Evolutionary conservation across 2,888 invertebrate genomes (phyloP).

Genomic region (Keiferia lycopersicella): DNA sequence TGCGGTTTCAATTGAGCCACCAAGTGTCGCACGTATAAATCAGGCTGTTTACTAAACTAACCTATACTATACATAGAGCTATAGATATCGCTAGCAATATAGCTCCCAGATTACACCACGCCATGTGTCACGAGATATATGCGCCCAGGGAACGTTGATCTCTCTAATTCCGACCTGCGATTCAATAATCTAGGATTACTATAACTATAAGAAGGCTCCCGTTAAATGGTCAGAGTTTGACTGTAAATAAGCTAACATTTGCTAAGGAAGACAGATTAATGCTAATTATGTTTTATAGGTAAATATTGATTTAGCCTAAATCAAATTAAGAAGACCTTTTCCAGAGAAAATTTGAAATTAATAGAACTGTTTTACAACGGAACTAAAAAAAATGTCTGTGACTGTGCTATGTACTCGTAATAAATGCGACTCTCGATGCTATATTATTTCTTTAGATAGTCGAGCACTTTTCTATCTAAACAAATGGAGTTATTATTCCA

Average conservation of each 20-base stretch:
- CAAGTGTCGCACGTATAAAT: constrained; percentile 26
- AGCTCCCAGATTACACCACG: constrained; percentile 26
- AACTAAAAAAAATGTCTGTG: no score
- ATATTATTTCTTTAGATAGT: no score
- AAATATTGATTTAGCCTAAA: neutral
- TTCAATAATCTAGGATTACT: neutral
- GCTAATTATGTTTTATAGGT: constrained; percentile 15
- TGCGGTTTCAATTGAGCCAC: constrained; percentile 24
- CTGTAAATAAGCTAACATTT: constrained; percentile 24
- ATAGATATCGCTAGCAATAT: constrained; percentile 22
- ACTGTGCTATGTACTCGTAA: no score
- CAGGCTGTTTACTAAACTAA: constrained; percentile 20
- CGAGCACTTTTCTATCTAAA: neutral
- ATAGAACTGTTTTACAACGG: no score
- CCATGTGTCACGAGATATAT: constrained; percentile 35
- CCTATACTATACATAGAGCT: neutral
- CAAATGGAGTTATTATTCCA: neutral
- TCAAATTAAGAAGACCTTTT: neutral
- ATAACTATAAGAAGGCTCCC: neutral
- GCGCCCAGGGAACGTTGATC: constrained; percentile 25
- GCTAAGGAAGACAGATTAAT: constrained; percentile 19
- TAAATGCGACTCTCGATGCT: no score
- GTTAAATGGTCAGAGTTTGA: constrained; percentile 6
- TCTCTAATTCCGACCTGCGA: constrained; percentile 21
- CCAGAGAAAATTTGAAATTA: neutral